Base-by-base conservation (phyloP, 2,797 vertebrate species). In the Borostomias antarcticus region DNA sequence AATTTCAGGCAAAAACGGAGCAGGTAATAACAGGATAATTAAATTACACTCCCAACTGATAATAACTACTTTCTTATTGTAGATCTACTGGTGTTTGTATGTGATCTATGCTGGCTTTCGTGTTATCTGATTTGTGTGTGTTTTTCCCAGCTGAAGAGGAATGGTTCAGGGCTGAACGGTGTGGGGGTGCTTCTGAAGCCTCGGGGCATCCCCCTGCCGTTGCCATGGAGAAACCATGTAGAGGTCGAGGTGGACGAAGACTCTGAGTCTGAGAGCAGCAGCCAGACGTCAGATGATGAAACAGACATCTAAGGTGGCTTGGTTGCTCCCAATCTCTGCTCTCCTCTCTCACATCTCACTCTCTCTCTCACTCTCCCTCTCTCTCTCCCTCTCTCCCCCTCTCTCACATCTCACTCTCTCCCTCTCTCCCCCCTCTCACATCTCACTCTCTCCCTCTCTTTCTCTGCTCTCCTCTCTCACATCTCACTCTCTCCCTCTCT, bases 1-100 rank as follows among this genome's bases (percentile, higher is more conserved):
- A 95, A 84, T 95, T 96, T 85, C 92, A 94, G 63, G 89, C 92
- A 86, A 95, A 94, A 86, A 94, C 93, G 73, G 93, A 95, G 78
- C 92, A 95, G 93, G 94, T 95, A 84, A 8, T n/a, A 8, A 15
- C 6, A 17, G 15, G 13, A n/a, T 45, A 15, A 45, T 45, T 45
- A 13, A 45, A 17, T 45, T 1, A 45, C 6, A 40, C 17, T 4
- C 37, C 13, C 17, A 3, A 15, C 40, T 15, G 17, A 5, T 45
- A n/a, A n/a, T n/a, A n/a, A n/a, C 40, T n/a, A 15, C 3, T 45
- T 13, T 45, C n/a, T 45, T 45, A 5, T 1, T 15, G 40, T 17
- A 45, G 4, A n/a, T 45, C n/a, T 5, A 3, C 15, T 15, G 40
- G n/a, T 5, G 4, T 45, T 45, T 45, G 40, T 45, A n/a, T 15